Evolutionary conservation across 2,888 invertebrate genomes (phyloP).

Genomic region (Arctia plantaginis): DNA sequence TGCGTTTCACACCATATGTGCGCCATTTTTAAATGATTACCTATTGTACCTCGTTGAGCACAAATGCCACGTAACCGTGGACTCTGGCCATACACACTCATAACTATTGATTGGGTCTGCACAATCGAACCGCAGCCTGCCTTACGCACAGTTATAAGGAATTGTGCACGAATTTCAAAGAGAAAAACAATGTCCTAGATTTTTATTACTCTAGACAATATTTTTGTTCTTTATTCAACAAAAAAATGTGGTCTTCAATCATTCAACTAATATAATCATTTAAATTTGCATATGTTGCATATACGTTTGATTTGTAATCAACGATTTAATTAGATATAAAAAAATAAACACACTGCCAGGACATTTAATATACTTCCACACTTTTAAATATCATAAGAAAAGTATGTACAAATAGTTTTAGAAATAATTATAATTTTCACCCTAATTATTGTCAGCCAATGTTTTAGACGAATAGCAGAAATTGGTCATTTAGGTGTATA

Average conservation of each 20-base stretch:
- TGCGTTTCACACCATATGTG: conserved; percentile 79
- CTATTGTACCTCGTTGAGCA: conserved; percentile 49
- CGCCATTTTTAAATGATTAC: conserved; percentile 79
- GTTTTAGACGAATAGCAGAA: conserved; percentile 8
- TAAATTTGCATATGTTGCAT: conserved; percentile 29
- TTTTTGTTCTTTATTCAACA: conserved; percentile 56
- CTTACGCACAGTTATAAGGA: conserved; percentile 76
- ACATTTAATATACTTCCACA: conserved; percentile 33
- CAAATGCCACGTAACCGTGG: conserved; percentile 32
- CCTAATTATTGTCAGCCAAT: conserved; percentile 7
- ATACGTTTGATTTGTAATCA: conserved; percentile 28
- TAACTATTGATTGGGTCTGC: conserved; percentile 79
- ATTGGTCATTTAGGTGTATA: background rate
- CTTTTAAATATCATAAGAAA: conserved; percentile 23
- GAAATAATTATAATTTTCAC: background rate
- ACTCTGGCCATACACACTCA: conserved; percentile 58
- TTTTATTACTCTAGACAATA: conserved; percentile 70
- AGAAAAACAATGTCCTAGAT: conserved; percentile 74
- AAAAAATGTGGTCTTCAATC: conserved; percentile 53
- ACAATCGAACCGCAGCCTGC: conserved; percentile 70
- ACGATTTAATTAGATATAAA: conserved; percentile 26
- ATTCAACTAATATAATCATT: conserved; percentile 54
- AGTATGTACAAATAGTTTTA: conserved; percentile 26
- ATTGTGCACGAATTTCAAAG: conserved; percentile 79
- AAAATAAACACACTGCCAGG: conserved; percentile 22